Evolutionary conservation across 2,113 vertebrate genomes (phyloP).

Genomic region (Cricetomys ansorgei): DNA sequence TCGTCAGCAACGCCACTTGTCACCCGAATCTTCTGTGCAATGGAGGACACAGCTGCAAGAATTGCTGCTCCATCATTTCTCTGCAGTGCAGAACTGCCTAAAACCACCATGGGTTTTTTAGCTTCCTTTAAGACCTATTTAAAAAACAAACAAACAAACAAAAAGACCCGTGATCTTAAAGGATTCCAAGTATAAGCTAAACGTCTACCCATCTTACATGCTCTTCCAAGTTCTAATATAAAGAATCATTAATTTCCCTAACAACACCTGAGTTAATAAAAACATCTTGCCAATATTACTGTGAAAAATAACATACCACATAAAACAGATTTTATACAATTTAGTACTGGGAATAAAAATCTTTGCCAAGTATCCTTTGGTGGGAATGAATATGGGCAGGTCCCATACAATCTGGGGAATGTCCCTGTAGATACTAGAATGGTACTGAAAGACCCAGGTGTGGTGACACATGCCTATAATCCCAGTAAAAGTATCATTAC

Average conservation of each 20-base stretch:
- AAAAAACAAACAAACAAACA: neutral
- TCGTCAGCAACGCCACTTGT: constrained; percentile 90
- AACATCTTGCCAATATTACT: neutral
- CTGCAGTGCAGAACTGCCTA: constrained; percentile 95
- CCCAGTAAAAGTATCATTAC: neutral
- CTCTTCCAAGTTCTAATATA: constrained; percentile 5
- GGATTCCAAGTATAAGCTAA: neutral
- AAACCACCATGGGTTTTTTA: constrained; percentile 94
- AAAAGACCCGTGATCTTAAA: neutral
- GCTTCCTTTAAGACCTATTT: constrained; percentile 90
- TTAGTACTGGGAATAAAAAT: neutral
- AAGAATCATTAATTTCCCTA: neutral
- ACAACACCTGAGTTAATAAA: neutral
- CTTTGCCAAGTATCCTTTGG: neutral
- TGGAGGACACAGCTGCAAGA: constrained; percentile 90
- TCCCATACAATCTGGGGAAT: neutral
- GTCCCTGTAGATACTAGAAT: neutral
- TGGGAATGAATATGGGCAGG: neutral
- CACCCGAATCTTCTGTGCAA: constrained; percentile 92
- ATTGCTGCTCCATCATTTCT: constrained; percentile 94
- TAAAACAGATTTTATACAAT: constrained; percentile 12
- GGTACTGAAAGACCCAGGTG: neutral
- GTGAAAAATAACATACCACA: constrained; percentile 27
- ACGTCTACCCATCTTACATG: neutral
- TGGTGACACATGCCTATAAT: neutral